phyloP scores from a whole-genome alignment of 2,113 vertebrate genomes.

The Aegotheles bennettii region DNA sequence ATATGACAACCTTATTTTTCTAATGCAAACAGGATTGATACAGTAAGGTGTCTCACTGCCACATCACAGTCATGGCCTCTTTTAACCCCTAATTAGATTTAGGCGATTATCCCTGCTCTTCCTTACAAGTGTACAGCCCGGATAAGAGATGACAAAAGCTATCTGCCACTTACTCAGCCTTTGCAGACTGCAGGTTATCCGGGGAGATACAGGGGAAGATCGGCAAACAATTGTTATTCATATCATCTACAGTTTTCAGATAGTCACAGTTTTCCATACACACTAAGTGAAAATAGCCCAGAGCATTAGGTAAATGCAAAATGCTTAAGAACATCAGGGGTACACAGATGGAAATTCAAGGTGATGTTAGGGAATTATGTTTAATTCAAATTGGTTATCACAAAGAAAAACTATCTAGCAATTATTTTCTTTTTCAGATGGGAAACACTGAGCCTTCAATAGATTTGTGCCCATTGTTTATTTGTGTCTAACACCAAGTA shows the following conservation, averaged over 20 bases:
- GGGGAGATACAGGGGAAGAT: conserved; percentile 77
- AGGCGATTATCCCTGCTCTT: conserved; percentile 97
- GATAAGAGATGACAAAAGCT: conserved; percentile 96
- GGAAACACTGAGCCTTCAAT: conserved; percentile 23
- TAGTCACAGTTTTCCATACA: conserved; percentile 75
- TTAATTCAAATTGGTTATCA: conserved; percentile 69
- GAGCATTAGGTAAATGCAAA: conserved; percentile 81
- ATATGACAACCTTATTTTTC: conserved; percentile 99
- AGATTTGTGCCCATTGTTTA: conserved; percentile 24
- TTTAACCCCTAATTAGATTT: conserved; percentile 99
- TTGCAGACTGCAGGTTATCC: conserved; percentile 83
- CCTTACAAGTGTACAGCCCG: conserved; percentile 97
- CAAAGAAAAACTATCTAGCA: conserved; percentile 58
- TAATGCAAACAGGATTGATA: conserved; percentile 97
- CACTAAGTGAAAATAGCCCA: conserved; percentile 77
- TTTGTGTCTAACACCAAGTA: not conserved
- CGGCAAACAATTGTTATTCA: conserved; percentile 88
- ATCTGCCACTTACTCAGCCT: conserved; percentile 85
- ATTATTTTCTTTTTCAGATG: not conserved
- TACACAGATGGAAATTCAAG: conserved; percentile 80
- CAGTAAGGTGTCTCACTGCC: conserved; percentile 90
- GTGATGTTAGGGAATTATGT: conserved; percentile 76
- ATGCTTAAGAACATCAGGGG: conserved; percentile 76
- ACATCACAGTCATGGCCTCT: conserved; percentile 96
- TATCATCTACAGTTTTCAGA: conserved; percentile 78